phyloP scores from a whole-genome alignment of 2,797 vertebrate genomes.

The Pangasius djambal region DNA sequence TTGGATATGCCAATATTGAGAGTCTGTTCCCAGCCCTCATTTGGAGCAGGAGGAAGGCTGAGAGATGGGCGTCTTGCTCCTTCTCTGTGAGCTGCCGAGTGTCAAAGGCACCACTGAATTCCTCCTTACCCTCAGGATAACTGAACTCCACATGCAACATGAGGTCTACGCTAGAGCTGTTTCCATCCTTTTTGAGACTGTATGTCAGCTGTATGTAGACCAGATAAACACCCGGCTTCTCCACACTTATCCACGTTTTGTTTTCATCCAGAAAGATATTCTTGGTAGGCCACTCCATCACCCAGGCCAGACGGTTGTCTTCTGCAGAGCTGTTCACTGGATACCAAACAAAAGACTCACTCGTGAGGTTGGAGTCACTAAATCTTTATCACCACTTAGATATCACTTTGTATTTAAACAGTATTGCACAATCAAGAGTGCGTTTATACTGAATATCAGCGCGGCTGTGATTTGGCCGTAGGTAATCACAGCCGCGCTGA shows the following conservation, averaged over 20 bases:
- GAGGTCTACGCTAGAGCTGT: neutral
- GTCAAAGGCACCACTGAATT: slow-evolving; percentile 37
- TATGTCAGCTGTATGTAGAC: slow-evolving; percentile 53
- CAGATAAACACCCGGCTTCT: slow-evolving; percentile 48
- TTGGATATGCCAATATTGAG: slow-evolving; percentile 10
- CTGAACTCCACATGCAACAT: slow-evolving; percentile 12
- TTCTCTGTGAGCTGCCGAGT: neutral
- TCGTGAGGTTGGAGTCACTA: neutral
- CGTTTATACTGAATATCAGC: no score
- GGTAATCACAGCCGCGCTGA: neutral
- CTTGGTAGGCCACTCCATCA: neutral
- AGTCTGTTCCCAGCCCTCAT: slow-evolving; percentile 30
- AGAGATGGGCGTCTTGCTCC: slow-evolving; percentile 25
- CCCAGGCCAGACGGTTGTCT: slow-evolving; percentile 20
- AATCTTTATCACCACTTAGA: neutral
- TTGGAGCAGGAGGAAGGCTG: slow-evolving; percentile 44
- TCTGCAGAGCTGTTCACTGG: neutral
- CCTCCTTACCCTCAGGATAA: neutral
- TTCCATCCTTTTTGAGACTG: neutral
- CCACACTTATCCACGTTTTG: slow-evolving; percentile 31
- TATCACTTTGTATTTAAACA: neutral
- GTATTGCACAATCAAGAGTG: no score
- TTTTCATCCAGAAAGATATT: slow-evolving; percentile 12
- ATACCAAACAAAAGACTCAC: slow-evolving; percentile 1
- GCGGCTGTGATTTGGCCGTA: neutral